Evolutionary conservation across 2,888 invertebrate genomes (phyloP).

Genomic region (Agrochola litura): DNA sequence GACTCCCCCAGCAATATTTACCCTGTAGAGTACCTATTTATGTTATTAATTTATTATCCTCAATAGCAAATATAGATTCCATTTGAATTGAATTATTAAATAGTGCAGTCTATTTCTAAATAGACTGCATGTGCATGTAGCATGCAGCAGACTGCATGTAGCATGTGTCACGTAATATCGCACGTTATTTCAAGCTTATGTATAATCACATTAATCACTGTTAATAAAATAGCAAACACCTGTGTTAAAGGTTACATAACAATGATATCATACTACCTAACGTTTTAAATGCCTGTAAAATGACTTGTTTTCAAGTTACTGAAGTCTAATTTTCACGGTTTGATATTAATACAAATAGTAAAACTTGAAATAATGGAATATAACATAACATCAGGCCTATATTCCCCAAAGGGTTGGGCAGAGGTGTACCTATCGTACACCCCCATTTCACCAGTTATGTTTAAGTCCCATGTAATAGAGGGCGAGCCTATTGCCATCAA

Average conservation of each 20-base stretch:
- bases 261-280: slow-evolving; percentile 44
- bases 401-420: no score
- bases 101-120: slow-evolving; percentile 27
- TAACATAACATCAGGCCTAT: no score
- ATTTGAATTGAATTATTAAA: slow-evolving; percentile 4
- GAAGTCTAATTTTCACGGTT: not conserved
- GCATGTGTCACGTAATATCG: slow-evolving; percentile 18
- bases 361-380: not conserved
- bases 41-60: not conserved
- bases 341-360: not conserved
- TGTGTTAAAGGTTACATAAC: slow-evolving; percentile 51
- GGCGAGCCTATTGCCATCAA: no score
- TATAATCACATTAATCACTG: slow-evolving; percentile 37
- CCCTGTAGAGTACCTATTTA: no score
- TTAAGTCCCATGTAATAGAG: no score
- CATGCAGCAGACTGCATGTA: no score
- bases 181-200: slow-evolving; percentile 23
- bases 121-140: no score
- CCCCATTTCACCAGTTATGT: no score
- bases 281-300: slow-evolving; percentile 23
- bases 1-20: no score
- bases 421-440: no score
- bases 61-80: not conserved
- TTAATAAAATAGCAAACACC: slow-evolving; percentile 43
- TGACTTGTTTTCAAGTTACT: slow-evolving; percentile 6